Percentiles rank a stretch among this genome's conserved stretches.
These are phyloP conservation scores for Mythimna loreyi DNA, from an alignment of 2,888 invertebrate species.

Conservation along the genomic window DNA sequence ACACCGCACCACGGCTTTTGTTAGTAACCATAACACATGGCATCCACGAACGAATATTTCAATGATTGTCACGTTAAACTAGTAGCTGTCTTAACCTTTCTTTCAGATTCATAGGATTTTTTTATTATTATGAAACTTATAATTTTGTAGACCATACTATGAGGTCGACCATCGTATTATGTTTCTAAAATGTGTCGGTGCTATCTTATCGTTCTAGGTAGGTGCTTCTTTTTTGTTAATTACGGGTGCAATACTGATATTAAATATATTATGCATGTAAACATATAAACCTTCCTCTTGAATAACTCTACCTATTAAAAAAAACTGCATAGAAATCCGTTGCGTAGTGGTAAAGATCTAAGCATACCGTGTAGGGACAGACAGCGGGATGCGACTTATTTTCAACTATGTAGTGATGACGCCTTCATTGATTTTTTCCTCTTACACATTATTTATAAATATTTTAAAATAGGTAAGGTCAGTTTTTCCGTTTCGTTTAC, in stretches of 20 bases:
- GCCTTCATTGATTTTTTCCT: no score
- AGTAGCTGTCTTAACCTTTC: not conserved
- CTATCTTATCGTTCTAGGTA: not conserved
- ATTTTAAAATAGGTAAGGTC: not conserved
- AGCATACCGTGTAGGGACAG: no score
- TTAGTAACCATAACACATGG: constrained; percentile 42
- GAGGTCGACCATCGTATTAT: not conserved
- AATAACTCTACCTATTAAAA: no score
- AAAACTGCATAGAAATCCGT: no score
- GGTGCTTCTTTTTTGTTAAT: not conserved
- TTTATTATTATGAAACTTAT: not conserved
- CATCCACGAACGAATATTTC: constrained; percentile 5
- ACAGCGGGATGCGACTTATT: no score
- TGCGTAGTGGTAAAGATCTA: no score
- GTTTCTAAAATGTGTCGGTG: not conserved
- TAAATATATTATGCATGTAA: no score
- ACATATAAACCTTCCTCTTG: no score
- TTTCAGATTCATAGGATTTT: not conserved
- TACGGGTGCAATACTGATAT: no score
- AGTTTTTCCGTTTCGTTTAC: not conserved
- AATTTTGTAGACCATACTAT: not conserved
- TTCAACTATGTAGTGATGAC: no score
- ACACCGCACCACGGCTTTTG: constrained; percentile 56
- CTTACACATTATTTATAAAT: no score
- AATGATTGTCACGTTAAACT: not conserved